Conservation (phyloP, 2,888 invertebrate species). For the Vandiemenella viatica region DNA sequence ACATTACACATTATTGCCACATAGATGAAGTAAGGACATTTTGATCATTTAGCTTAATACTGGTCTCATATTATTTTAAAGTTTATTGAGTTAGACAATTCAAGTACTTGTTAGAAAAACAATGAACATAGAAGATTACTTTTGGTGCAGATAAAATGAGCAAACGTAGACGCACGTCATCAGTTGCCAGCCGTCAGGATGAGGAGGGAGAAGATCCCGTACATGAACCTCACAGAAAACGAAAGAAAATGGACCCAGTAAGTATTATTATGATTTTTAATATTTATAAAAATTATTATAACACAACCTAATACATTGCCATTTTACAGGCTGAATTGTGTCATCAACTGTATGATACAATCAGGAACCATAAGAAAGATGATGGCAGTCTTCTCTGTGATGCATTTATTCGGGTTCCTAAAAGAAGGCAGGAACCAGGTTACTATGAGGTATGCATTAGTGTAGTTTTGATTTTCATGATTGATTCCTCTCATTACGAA, state of each 20-base stretch:
- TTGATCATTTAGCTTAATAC: too few species aligned
- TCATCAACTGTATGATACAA: slow-evolving; percentile 83
- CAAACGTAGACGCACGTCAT: slow-evolving; percentile 67
- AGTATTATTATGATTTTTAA: slow-evolving; percentile 23
- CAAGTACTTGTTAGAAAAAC: too few species aligned
- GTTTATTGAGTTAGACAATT: too few species aligned
- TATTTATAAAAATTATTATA: background rate
- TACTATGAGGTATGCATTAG: slow-evolving; percentile 54
- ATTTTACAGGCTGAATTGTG: slow-evolving; percentile 58
- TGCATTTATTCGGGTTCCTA: slow-evolving; percentile 86
- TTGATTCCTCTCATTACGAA: slow-evolving; percentile 1
- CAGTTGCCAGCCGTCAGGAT: slow-evolving; percentile 59
- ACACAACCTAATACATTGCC: background rate
- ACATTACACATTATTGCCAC: too few species aligned
- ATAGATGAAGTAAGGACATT: too few species aligned
- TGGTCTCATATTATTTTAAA: too few species aligned
- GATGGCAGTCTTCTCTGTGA: slow-evolving; percentile 85
- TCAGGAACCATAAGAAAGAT: slow-evolving; percentile 80
- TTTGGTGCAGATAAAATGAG: slow-evolving; percentile 46
- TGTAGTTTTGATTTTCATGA: slow-evolving; percentile 1
- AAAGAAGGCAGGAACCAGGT: slow-evolving; percentile 78
- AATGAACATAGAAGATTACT: too few species aligned
- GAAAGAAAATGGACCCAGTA: slow-evolving; percentile 63
- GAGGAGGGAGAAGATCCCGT: slow-evolving; percentile 49
- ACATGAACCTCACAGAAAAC: slow-evolving; percentile 37